Conservation (phyloP, 1,140 invertebrate species). For the Phymorhynchus buccinoides region DNA sequence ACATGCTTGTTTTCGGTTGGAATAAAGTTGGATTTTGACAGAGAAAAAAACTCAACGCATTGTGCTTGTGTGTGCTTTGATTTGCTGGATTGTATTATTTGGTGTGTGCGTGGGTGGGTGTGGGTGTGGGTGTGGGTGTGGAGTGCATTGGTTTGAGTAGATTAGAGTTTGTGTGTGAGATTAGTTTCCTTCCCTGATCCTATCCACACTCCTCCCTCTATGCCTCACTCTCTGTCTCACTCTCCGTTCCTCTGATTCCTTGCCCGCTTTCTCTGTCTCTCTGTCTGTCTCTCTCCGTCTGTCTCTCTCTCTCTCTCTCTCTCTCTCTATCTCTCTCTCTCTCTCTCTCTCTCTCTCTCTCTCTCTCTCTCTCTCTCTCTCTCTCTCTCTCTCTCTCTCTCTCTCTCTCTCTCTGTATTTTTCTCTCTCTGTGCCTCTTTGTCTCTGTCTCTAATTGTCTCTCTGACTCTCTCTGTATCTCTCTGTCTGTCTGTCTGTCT, state of each 20-base stretch:
- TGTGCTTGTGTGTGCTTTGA: constrained; percentile 2
- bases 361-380: background rate
- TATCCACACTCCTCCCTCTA: background rate
- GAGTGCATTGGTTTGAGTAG: background rate
- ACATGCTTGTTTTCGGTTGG: background rate
- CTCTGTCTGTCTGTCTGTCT: constrained; percentile 16
- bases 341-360: background rate
- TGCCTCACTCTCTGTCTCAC: no score
- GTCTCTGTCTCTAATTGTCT: background rate
- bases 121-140: background rate
- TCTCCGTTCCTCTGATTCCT: no score
- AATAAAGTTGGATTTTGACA: constrained; percentile 17
- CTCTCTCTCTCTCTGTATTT: background rate
- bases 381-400: constrained; percentile 26
- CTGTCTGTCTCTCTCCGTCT: no score
- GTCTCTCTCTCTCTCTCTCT: no score
- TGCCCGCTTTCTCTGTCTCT: background rate
- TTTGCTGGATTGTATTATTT: background rate
- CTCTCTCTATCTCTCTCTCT: background rate
- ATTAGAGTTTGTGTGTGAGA: constrained; percentile 2
- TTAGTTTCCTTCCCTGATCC: background rate
- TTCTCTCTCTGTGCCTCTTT: constrained; percentile 6
- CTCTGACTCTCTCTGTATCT: background rate
- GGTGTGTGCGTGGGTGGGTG: background rate
- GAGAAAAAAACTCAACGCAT: constrained; percentile 28